Base-by-base conservation (phyloP, 2,888 invertebrate species). In the Acholoe squamosa region DNA sequence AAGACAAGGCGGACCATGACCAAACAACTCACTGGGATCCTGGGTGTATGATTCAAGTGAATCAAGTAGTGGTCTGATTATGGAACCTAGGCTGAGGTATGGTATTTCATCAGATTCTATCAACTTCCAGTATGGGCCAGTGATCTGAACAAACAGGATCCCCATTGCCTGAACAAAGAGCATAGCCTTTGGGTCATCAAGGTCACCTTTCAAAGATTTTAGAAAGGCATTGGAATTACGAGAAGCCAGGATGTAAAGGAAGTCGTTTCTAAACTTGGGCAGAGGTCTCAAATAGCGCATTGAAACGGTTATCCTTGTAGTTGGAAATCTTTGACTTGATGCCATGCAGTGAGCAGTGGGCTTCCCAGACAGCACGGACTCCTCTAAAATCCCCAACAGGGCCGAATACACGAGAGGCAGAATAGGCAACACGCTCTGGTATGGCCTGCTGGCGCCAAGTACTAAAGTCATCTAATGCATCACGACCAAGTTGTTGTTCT, bases 41-140 rank as follows among this genome's bases (percentile, higher is more conserved):
- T 43, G 5, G 10, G 10, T 10, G 10, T 43, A 43, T 43, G 43
- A 43, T 10, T 43, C 43, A 43, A 43, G 43, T 7, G 43, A 43
- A 7, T 3, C 10, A 43, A 43, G 43, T 10, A 43, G 43, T 43
- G 43, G 43, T 43, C 43, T 43, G 43, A 43, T 43, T 3, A 43
- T 10, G 10, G 43, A 43, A 10, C 43, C 10, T 10, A 43, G 43
- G 10, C 43, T 43, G 43, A 84, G 25, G n/a, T 84, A 52, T 43
- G 84, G 84, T 0, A 84, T 34, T 1, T 84, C 84, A 7, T 52
- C 5, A 84, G 51, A 51, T 12, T 51, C 52, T 7, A 84, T 52
- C 28, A 84, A n/a, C 34, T 84, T 84, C 92, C 92, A 92, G 77
- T 92, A 93, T 52, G 92, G 92, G 16, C 92, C 91, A 14, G 91